Evolutionary conservation across 1,140 invertebrate genomes (phyloP).

Genomic region (Heliconius himera): DNA sequence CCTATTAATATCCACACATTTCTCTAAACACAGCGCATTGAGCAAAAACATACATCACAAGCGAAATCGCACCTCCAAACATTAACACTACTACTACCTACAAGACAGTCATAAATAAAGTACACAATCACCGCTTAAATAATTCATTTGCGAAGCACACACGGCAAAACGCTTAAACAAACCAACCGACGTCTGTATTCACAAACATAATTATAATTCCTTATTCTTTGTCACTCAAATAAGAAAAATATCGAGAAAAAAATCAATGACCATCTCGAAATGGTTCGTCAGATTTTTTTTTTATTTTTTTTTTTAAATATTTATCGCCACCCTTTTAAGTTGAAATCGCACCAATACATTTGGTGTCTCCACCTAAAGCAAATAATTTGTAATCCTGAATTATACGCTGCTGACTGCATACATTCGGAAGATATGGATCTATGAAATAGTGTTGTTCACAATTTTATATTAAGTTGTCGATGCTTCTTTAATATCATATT

Average conservation of each 20-base stretch:
- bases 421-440: constrained; percentile 80
- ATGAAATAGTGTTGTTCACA: constrained; percentile 62
- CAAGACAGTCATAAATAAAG: constrained; percentile 53
- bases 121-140: constrained; percentile 63
- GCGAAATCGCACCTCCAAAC: constrained; percentile 27
- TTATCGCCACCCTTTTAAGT: constrained; percentile 66
- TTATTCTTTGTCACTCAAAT: constrained; percentile 67
- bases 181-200: constrained; percentile 58
- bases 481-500: constrained; percentile 27
- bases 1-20: background rate
- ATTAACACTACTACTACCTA: constrained; percentile 46
- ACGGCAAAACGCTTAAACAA: constrained; percentile 63
- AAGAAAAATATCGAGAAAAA: constrained; percentile 68
- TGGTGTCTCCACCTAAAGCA: constrained; percentile 77
- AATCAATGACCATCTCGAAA: constrained; percentile 62
- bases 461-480: constrained; percentile 51
- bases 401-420: constrained; percentile 80
- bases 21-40: background rate
- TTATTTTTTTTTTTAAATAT: constrained; percentile 48
- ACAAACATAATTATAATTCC: constrained; percentile 65
- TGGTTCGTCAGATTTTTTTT: constrained; percentile 68
- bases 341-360: constrained; percentile 71
- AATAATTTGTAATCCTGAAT: constrained; percentile 81
- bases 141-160: constrained; percentile 68
- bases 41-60: constrained; percentile 10